Evolutionary conservation across 2,113 vertebrate genomes (phyloP), one percentile per base, ranked within the genome.

Genomic region (Pristiophorus japonicus): DNA sequence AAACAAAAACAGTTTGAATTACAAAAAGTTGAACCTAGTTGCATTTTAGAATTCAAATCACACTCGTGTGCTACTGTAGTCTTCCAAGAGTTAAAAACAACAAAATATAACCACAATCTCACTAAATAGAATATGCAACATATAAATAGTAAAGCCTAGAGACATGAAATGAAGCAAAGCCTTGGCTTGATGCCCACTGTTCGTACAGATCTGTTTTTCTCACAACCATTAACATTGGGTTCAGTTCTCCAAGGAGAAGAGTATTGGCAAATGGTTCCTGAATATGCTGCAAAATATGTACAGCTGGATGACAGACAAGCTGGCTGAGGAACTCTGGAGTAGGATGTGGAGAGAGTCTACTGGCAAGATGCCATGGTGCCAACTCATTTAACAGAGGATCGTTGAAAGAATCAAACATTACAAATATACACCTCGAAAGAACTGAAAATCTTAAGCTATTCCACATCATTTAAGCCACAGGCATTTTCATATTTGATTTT

Each of bases 271-370:
- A 70, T 27, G 12, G 65, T 94, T 42, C 91, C 38, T 66, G n/a
- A 94, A 94, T 67, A 94, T 66, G 38, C 62, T 30, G 59, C 12
- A 45, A 14, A 70, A 94, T 94, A 70, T 94, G 66, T 94, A 70
- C 45, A 94, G 93, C 22, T 73, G 51, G 47, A 85, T 81, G 67
- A 88, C 66, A 93, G 51, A 45, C 85, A 90, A 59, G 62, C 51
- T 34, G 10, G 63, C 38, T 22, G 12, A 95, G 38, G 38, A 14
- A 84, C 30, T 11, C 73, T 55, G 67, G 22, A 95, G n/a, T 66
- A 7, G 66, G 67, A 93, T 93, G 62, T 63, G 18, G 22, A 93
- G 18, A 2, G 38, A 73, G 93, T 45, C 65, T 94, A 45, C 24
- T 34, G 24, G 42, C 42, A 51, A 16, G 12, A 51, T 70, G 93